A percentile compares a stretch with the other conserved stretches of the same genome.
Evolutionary conservation across 1,140 invertebrate species (phyloP).

Genomic region (Grapholita molesta): DNA sequence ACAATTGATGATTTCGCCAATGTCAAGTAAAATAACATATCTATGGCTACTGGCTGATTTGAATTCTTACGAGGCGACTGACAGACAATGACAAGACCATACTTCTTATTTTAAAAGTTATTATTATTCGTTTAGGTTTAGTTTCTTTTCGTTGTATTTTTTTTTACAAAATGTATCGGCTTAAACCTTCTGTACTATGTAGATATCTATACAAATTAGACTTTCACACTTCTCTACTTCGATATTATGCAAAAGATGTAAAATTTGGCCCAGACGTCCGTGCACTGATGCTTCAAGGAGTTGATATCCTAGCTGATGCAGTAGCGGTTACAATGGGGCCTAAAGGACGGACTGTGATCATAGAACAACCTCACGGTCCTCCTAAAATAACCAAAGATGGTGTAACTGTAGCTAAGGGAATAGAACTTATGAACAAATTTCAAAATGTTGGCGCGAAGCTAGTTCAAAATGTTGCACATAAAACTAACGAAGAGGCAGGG

Average conservation of each 20-base stretch:
- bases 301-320: constrained; percentile 95
- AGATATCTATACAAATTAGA: neutral
- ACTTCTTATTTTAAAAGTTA: neutral
- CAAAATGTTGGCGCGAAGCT: constrained; percentile 97
- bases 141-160: neutral
- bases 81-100: neutral
- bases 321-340: constrained; percentile 98
- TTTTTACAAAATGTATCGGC: neutral
- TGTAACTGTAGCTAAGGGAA: constrained; percentile 96
- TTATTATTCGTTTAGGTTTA: neutral
- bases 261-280: constrained; percentile 95
- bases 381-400: constrained; percentile 99
- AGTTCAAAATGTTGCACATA: constrained; percentile 97
- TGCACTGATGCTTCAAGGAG: constrained; percentile 93
- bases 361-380: constrained; percentile 96
- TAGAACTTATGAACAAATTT: constrained; percentile 96
- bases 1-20: too few relatives aligned
- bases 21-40: too few relatives aligned
- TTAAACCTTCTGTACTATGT: neutral
- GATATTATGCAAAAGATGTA: constrained; percentile 91
- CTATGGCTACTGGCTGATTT: neutral
- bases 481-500: constrained; percentile 97
- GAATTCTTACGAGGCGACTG: neutral
- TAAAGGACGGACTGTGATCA: constrained; percentile 96
- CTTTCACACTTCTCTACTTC: constrained; percentile 8